Evolutionary conservation across 2,888 invertebrate genomes (phyloP).

Genomic region (Sphecodes monilicornis): DNA sequence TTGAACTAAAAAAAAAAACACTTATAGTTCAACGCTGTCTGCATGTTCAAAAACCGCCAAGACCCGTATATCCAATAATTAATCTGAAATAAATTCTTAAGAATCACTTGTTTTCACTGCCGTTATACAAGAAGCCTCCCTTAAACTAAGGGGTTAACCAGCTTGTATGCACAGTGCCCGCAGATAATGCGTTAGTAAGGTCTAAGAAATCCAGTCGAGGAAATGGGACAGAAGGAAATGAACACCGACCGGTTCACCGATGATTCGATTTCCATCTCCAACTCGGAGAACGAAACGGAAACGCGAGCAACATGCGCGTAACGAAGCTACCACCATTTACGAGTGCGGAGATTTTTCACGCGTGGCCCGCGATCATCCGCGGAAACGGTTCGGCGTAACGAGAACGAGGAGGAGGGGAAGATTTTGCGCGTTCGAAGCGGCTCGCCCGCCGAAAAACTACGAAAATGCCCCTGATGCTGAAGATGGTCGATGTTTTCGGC

Average conservation of each 20-base stretch:
- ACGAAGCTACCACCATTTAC: background rate
- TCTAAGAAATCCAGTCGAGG: background rate
- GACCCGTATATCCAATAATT: no score
- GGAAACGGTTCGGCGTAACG: conserved; percentile 34
- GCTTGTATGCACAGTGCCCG: background rate
- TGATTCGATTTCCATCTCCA: background rate
- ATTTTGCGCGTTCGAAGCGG: background rate
- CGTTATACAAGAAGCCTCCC: no score
- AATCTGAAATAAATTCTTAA: no score
- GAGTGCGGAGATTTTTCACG: background rate
- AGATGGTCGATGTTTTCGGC: conserved; percentile 83
- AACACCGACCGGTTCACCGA: background rate
- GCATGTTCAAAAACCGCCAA: no score
- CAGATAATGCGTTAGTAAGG: background rate
- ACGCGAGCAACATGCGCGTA: background rate
- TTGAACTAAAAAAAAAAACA: no score
- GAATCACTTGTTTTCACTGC: no score
- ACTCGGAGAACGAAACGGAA: background rate
- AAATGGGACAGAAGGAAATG: background rate
- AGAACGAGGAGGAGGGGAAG: conserved; percentile 27
- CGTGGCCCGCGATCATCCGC: background rate
- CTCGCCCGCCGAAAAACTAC: background rate
- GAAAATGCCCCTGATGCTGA: conserved; percentile 82
- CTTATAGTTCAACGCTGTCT: no score
- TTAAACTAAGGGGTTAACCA: background rate